Evolutionary conservation across 2,888 invertebrate species (phyloP).

Genomic region (Spodoptera picta): DNA sequence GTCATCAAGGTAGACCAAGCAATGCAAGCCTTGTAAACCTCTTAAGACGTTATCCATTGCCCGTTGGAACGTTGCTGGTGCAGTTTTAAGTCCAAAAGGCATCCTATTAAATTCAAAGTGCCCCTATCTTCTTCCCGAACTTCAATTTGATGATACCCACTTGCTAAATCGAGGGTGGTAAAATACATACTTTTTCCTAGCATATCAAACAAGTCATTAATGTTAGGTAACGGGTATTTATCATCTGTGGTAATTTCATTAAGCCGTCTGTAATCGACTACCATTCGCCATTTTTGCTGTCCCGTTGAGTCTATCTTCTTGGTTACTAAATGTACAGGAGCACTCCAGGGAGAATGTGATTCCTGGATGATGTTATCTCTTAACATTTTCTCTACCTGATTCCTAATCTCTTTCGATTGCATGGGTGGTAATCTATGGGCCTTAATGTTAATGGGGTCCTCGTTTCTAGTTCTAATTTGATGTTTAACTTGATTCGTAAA

Average conservation of each 20-base stretch:
- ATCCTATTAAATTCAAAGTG: slow-evolving; percentile 31
- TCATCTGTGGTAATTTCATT: slow-evolving; percentile 61
- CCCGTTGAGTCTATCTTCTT: no score
- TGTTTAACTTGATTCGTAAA: slow-evolving; percentile 57
- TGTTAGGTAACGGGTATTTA: slow-evolving; percentile 14
- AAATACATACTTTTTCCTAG: slow-evolving; percentile 55
- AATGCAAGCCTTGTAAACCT: slow-evolving; percentile 62
- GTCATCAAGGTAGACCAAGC: slow-evolving; percentile 67
- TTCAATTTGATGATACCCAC: slow-evolving; percentile 57
- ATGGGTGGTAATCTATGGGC: slow-evolving; percentile 54
- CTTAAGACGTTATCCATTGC: slow-evolving; percentile 67
- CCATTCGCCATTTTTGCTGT: no score
- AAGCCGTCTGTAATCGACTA: not conserved
- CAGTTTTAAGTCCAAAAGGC: slow-evolving; percentile 44
- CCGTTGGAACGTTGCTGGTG: slow-evolving; percentile 72
- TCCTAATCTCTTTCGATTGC: slow-evolving; percentile 32
- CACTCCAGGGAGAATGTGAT: no score
- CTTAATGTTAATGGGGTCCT: slow-evolving; percentile 57
- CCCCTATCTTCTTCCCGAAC: slow-evolving; percentile 16
- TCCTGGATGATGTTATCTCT: slow-evolving; percentile 37
- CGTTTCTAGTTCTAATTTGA: slow-evolving; percentile 59
- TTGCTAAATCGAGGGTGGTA: slow-evolving; percentile 56
- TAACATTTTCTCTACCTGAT: slow-evolving; percentile 7
- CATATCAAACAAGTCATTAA: slow-evolving; percentile 8
- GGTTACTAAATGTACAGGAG: no score